Evolutionary conservation across 2,797 vertebrate genomes (phyloP).

Genomic region (Acipenser oxyrinchus): DNA sequence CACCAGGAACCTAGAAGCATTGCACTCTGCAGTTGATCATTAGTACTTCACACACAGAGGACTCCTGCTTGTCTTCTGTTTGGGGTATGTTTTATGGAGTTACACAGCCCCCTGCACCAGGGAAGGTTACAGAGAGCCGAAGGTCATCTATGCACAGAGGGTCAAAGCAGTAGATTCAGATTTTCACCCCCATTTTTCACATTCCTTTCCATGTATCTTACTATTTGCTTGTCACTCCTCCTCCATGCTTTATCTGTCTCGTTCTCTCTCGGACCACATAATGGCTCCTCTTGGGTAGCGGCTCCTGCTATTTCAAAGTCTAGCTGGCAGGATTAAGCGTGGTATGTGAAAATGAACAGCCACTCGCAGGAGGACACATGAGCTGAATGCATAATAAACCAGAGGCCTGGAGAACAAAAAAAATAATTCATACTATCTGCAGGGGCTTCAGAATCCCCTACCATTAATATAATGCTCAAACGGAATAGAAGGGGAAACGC

Average conservation of each 20-base stretch:
- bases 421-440: constrained; percentile 30
- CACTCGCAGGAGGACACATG: constrained; percentile 53
- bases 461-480: too few relatives aligned
- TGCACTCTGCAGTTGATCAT: too few relatives aligned
- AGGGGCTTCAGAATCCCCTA: neutral
- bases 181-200: constrained; percentile 37
- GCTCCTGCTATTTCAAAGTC: constrained; percentile 51
- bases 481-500: too few relatives aligned
- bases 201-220: constrained; percentile 55
- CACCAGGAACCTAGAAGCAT: too few relatives aligned
- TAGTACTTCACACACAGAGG: too few relatives aligned
- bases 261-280: constrained; percentile 44
- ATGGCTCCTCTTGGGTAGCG: constrained; percentile 47
- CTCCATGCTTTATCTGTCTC: constrained; percentile 42
- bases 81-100: neutral
- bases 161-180: constrained; percentile 25
- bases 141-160: constrained; percentile 41
- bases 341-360: constrained; percentile 59
- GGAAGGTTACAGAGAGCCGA: constrained; percentile 40
- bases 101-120: constrained; percentile 36
- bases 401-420: constrained; percentile 11
- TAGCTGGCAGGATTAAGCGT: constrained; percentile 50
- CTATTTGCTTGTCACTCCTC: constrained; percentile 46
- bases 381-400: constrained; percentile 56
- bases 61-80: too few relatives aligned